These are phyloP conservation scores for Coelopa pilipes DNA, from an alignment of 2,888 invertebrate species.

Conservation along the genomic window DNA sequence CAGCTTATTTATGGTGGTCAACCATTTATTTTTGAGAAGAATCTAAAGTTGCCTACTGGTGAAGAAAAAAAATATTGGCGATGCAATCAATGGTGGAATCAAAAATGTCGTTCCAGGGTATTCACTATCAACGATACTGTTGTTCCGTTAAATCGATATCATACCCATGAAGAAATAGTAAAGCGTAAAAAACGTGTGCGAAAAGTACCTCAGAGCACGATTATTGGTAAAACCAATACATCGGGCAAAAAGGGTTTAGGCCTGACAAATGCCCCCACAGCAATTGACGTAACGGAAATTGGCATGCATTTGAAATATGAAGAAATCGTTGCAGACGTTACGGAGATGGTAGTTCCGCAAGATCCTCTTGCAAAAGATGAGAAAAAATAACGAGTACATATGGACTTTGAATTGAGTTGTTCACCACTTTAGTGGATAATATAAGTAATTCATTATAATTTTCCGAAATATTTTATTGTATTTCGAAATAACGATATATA, in stretches of 20 bases:
- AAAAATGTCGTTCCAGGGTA: constrained; percentile 66
- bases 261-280: constrained; percentile 37
- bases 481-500: constrained; percentile 25
- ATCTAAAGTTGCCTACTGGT: constrained; percentile 59
- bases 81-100: constrained; percentile 68
- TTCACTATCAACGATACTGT: constrained; percentile 65
- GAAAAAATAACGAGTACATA: constrained; percentile 18
- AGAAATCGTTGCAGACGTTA: constrained; percentile 64
- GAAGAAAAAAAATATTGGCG: constrained; percentile 66
- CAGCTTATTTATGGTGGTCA: constrained; percentile 67
- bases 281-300: constrained; percentile 50
- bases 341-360: constrained; percentile 55
- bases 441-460: too few relatives aligned
- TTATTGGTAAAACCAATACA: constrained; percentile 19
- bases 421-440: too few relatives aligned
- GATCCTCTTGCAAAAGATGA: constrained; percentile 14
- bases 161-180: constrained; percentile 67
- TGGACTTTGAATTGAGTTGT: not conserved
- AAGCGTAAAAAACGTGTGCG: constrained; percentile 65
- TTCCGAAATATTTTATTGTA: not conserved
- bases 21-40: constrained; percentile 67
- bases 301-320: constrained; percentile 64
- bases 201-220: constrained; percentile 47
- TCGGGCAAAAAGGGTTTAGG: constrained; percentile 15
- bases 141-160: constrained; percentile 65